A percentile compares a stretch with the other conserved stretches of the same genome.
Conservation (phyloP, 2,113 vertebrate species). For the Lynx canadensis region DNA sequence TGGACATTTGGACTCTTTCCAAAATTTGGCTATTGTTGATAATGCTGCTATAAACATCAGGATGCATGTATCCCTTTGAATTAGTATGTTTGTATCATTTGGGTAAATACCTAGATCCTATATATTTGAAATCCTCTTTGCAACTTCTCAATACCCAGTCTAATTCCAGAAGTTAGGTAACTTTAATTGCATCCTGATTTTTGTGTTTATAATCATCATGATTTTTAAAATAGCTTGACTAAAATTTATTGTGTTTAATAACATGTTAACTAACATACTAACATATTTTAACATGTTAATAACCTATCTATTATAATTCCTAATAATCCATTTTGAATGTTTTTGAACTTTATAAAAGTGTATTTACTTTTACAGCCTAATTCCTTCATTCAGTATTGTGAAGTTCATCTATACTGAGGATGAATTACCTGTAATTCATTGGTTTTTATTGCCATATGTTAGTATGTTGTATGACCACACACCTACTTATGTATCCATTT, state of each 20-base stretch:
- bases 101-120: neutral
- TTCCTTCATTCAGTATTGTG: neutral
- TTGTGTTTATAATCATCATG: neutral
- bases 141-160: neutral
- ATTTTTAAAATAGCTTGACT: neutral
- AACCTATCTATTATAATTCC: neutral
- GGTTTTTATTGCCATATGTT: neutral
- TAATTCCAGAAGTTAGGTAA: neutral
- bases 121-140: neutral
- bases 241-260: neutral
- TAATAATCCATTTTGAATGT: neutral
- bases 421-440: neutral
- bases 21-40: neutral
- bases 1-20: neutral
- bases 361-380: neutral
- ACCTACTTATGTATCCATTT: neutral
- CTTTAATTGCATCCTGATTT: neutral
- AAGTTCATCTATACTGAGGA: neutral
- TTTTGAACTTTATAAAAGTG: neutral
- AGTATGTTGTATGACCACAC: neutral
- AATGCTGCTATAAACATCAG: neutral
- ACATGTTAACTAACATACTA: neutral
- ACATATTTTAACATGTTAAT: neutral
- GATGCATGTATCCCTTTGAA: neutral
- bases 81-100: neutral